Evolutionary conservation across 2,888 invertebrate species (phyloP).

Genomic region (Eupithecia pulchellata): DNA sequence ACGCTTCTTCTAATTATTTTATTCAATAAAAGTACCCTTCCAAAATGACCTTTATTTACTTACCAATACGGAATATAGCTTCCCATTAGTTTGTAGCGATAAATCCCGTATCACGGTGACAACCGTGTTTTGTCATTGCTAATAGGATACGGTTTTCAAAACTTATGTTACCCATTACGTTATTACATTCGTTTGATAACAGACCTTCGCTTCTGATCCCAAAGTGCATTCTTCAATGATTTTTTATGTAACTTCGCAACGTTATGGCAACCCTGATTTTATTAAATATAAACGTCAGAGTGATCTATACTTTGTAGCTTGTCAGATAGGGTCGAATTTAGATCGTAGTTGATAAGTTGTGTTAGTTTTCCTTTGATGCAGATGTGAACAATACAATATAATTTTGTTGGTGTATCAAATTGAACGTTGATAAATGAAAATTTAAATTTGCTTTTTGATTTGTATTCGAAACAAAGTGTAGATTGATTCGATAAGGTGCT

Average conservation of each 20-base stretch:
- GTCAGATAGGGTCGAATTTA: conserved; percentile 3
- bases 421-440: conserved; percentile 75
- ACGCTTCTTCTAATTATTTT: conserved; percentile 70
- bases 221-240: conserved; percentile 43
- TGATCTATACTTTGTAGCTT: conserved; percentile 1
- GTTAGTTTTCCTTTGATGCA: conserved; percentile 40
- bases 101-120: conserved; percentile 77
- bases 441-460: conserved; percentile 71
- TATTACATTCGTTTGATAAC: conserved; percentile 33
- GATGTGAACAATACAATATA: conserved; percentile 73
- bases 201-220: neutral
- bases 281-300: conserved; percentile 2
- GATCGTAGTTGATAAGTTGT: neutral
- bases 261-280: conserved; percentile 16
- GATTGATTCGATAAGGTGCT: conserved; percentile 57
- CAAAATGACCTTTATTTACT: conserved; percentile 19
- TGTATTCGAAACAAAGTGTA: conserved; percentile 62
- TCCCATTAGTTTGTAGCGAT: conserved; percentile 49
- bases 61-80: conserved; percentile 11
- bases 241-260: conserved; percentile 8
- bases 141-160: conserved; percentile 75
- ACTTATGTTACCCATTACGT: conserved; percentile 60
- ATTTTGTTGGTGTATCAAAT: conserved; percentile 70
- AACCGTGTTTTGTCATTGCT: conserved; percentile 79
- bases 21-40: conserved; percentile 48